Evolutionary conservation across 1,140 invertebrate genomes (phyloP).

Genomic region (Pinna nobilis): DNA sequence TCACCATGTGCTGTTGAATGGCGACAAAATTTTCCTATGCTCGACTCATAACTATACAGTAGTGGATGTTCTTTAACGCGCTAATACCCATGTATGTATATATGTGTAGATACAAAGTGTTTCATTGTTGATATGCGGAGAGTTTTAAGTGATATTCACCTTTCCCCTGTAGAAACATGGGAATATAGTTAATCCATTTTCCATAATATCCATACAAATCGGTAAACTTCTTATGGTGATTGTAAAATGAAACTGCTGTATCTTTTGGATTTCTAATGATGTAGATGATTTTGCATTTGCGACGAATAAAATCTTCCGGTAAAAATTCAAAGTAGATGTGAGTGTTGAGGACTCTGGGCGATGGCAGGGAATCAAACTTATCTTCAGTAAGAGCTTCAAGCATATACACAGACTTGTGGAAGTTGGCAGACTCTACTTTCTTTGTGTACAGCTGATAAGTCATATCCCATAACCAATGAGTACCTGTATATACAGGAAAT

Average conservation of each 20-base stretch:
- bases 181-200: neutral
- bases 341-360: slow-evolving; percentile 49
- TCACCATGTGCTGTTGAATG: no score
- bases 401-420: slow-evolving; percentile 34
- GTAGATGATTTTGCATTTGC: slow-evolving; percentile 42
- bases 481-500: no score
- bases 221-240: slow-evolving; percentile 15
- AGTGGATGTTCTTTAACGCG: no score
- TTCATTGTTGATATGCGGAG: neutral
- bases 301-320: slow-evolving; percentile 21
- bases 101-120: neutral
- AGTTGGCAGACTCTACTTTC: slow-evolving; percentile 8
- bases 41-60: no score
- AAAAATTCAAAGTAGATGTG: slow-evolving; percentile 33
- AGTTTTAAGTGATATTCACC: neutral
- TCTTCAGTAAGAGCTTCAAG: slow-evolving; percentile 35
- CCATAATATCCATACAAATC: neutral
- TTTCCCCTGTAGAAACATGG: neutral
- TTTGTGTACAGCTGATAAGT: slow-evolving; percentile 32
- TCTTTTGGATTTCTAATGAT: slow-evolving; percentile 52
- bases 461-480: slow-evolving; percentile 55
- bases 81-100: neutral
- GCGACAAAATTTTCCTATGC: no score
- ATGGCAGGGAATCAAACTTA: slow-evolving; percentile 15
- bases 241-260: slow-evolving; percentile 51